Conservation (phyloP, 1,140 invertebrate species). For the Radopholus similis region DNA sequence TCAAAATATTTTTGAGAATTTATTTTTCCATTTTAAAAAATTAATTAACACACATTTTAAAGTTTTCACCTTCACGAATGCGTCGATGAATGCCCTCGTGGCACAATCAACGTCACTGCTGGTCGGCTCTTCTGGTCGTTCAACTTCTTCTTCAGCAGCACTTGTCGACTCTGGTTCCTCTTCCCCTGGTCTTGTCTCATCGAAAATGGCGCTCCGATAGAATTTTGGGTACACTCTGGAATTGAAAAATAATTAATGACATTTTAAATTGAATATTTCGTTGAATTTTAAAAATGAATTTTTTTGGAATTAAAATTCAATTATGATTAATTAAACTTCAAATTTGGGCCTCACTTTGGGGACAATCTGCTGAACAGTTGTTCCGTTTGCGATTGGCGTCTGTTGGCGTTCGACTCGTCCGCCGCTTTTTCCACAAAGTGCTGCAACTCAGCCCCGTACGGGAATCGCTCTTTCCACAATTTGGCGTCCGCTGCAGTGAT, state of each 20-base stretch:
- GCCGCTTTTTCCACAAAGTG: not conserved
- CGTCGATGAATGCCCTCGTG: too few relatives aligned
- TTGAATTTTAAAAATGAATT: not conserved
- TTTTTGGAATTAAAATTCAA: not conserved
- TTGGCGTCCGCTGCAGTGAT: constrained; percentile 65
- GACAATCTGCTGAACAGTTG: constrained; percentile 54
- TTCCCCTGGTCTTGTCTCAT: too few relatives aligned
- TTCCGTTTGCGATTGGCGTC: not conserved
- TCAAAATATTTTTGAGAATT: not conserved
- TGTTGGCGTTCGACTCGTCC: not conserved
- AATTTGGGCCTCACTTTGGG: constrained; percentile 61
- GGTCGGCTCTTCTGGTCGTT: not conserved
- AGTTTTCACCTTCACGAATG: too few relatives aligned
- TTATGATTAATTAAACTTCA: not conserved
- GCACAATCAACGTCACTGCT: not conserved
- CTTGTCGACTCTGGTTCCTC: too few relatives aligned
- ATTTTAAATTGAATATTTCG: not conserved
- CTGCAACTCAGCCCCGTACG: constrained; percentile 27
- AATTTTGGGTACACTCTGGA: constrained; percentile 64
- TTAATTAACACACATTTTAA: not conserved
- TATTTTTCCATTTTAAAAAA: not conserved
- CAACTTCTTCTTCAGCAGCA: too few relatives aligned
- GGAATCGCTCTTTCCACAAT: constrained; percentile 58
- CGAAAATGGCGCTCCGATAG: constrained; percentile 61
- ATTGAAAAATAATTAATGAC: not conserved